Conservation (phyloP, 2,888 invertebrate species). For the Caenorhabditis auriculariae region DNA sequence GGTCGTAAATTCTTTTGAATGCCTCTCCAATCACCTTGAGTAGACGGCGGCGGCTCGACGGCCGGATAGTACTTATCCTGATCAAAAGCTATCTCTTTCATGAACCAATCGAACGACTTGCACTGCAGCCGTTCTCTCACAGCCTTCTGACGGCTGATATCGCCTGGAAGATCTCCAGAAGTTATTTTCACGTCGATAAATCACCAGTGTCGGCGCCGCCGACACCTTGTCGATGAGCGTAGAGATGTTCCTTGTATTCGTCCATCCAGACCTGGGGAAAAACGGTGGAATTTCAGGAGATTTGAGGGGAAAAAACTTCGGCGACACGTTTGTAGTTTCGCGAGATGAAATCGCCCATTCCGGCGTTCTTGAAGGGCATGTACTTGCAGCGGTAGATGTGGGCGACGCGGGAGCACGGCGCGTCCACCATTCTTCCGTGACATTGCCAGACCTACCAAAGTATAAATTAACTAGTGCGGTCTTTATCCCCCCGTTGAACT, state of each 20-base stretch:
- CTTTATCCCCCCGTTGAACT: neutral
- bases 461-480: too few species aligned
- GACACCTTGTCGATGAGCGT: constrained; percentile 74
- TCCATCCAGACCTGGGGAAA: constrained; percentile 86
- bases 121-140: constrained; percentile 79
- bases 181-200: neutral
- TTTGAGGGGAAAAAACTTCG: constrained; percentile 75
- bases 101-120: constrained; percentile 91
- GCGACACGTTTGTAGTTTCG: constrained; percentile 63
- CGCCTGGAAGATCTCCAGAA: constrained; percentile 66
- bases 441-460: constrained; percentile 69
- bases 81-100: constrained; percentile 86
- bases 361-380: constrained; percentile 66
- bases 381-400: constrained; percentile 67
- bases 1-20: neutral
- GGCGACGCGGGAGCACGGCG: constrained; percentile 69
- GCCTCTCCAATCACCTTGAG: constrained; percentile 73
- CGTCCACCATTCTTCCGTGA: constrained; percentile 69
- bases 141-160: constrained; percentile 77
- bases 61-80: constrained; percentile 80
- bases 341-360: constrained; percentile 75
- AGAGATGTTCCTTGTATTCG: constrained; percentile 85
- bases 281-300: neutral
- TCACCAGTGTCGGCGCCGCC: constrained; percentile 47
- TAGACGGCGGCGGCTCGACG: constrained; percentile 81